Evolutionary conservation across 2,888 invertebrate genomes (phyloP), one percentile per base, ranked within the genome.

Genomic region (Apantesis nais): DNA sequence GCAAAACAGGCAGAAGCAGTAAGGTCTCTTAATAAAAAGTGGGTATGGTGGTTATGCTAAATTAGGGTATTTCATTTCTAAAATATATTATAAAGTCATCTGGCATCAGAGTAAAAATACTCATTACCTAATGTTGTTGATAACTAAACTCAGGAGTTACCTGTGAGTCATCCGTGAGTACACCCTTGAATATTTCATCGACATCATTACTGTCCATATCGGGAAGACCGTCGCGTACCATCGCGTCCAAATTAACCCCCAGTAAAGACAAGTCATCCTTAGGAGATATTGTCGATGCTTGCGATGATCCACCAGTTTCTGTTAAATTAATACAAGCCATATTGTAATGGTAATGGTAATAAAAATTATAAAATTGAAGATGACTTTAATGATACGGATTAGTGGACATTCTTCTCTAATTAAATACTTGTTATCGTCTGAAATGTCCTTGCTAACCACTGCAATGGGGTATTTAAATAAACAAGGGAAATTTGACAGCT

Each of bases 171-270:
- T 97, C 97, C n/a, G 97, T 98, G 71, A 98, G 96, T 73, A 98
- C 98, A 62, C 97, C 98, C 93, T 98, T 98, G 91, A 99, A 98
- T 85, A 98, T 97, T 90, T 98, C 98, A 86, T 98, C 98, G 1
- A 98, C 98, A 83, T 98, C 98, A 89, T 98, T 98, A 86, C 97
- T 97, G 90, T 98, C 98, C 96, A 98, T 98, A 82, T 98, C 98
- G 1, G 98, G 97, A 72, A 98, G 91, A 2, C 96, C 95, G 75
- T 96, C 96, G 44, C 96, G 93, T 69, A 96, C 97, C 96, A 97
- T 97, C 2, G 97, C 96, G 85, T 98, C 98, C 71, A 98, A 89
- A 86, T 96, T 97, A 81, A 98, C 95, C 5, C 93, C 94, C 63
- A 95, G 78, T 14, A 95, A 79, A 0, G 94, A 93, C 58, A 95